Evolutionary conservation across 37 sponge, comb jelly and placozoan species (phyloP), one percentile per base, ranked within the genome.

Genomic region (Crambe crambe): DNA sequence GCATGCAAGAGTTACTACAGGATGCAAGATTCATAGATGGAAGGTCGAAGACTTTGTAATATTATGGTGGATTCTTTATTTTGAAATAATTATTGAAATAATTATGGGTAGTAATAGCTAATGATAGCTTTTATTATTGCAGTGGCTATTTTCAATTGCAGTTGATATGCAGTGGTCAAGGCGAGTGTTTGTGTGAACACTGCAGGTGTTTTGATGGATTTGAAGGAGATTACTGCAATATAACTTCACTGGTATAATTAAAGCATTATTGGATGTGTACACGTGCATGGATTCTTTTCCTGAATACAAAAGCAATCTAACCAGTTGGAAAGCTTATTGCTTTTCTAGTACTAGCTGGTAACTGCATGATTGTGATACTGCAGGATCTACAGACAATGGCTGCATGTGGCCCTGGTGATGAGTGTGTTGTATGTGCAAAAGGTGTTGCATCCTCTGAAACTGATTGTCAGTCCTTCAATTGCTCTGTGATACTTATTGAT

Each of bases 221-320:
- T 25, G 5, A 10, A 42, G 83, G 83, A 38, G 20, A 12, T 40
- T 83, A 65, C 38, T 83, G 83, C 62, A 47, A 83, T 8, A 74
- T 5, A 47, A 47, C 51, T 18, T 43, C 73, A 29, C 5, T 43
- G 29, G 73, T 72, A 72, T n/a, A n/a, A n/a, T n/a, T n/a, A n/a
- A n/a, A n/a, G n/a, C n/a, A n/a, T n/a, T n/a, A n/a, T n/a, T n/a
- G n/a, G n/a, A n/a, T n/a, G n/a, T n/a, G n/a, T n/a, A n/a, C n/a
- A n/a, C n/a, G n/a, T n/a, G n/a, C n/a, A n/a, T n/a, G n/a, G n/a
- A n/a, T n/a, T n/a, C n/a, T n/a, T n/a, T n/a, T n/a, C n/a, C n/a
- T n/a, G n/a, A n/a, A n/a, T n/a, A n/a, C n/a, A n/a, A n/a, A n/a
- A n/a, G n/a, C n/a, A n/a, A n/a, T n/a, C n/a, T n/a, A n/a, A n/a